Conservation (phyloP, 2,888 invertebrate species). For the Lasius platythorax region DNA sequence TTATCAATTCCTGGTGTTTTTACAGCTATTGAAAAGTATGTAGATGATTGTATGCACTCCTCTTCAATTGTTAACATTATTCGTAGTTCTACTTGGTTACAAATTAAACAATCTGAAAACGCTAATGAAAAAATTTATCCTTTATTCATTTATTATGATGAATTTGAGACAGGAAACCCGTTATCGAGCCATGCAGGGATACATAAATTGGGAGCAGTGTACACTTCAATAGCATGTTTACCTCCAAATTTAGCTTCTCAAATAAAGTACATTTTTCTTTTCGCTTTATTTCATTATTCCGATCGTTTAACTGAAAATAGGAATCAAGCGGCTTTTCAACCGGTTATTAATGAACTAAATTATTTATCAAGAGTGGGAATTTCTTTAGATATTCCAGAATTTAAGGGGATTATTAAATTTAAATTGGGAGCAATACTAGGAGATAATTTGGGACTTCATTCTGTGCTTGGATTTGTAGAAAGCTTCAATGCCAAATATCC, state of each 20-base stretch:
- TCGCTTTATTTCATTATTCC: constrained; percentile 23
- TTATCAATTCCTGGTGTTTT: constrained; percentile 11
- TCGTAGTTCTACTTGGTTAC: not conserved
- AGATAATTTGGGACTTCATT: constrained; percentile 8
- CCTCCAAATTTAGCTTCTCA: constrained; percentile 21
- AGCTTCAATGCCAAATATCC: constrained; percentile 5
- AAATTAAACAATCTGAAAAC: not conserved
- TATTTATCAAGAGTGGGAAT: constrained; percentile 19
- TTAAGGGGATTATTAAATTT: constrained; percentile 7
- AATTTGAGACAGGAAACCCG: constrained; percentile 16
- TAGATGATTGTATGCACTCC: not conserved
- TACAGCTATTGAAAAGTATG: not conserved
- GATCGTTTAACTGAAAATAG: not conserved
- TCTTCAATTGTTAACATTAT: constrained; percentile 9
- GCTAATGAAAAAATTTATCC: constrained; percentile 19
- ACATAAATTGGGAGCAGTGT: constrained; percentile 19
- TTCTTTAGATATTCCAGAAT: not conserved
- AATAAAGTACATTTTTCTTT: constrained; percentile 11
- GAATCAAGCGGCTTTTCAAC: not conserved
- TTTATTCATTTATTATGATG: not conserved
- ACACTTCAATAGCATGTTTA: constrained; percentile 14
- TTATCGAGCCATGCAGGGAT: not conserved
- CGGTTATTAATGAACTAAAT: constrained; percentile 7
- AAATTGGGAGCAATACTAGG: constrained; percentile 12
- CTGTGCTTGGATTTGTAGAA: constrained; percentile 10